Conservation (phyloP, 2,888 invertebrate species). For the Nomada ruficornis region DNA sequence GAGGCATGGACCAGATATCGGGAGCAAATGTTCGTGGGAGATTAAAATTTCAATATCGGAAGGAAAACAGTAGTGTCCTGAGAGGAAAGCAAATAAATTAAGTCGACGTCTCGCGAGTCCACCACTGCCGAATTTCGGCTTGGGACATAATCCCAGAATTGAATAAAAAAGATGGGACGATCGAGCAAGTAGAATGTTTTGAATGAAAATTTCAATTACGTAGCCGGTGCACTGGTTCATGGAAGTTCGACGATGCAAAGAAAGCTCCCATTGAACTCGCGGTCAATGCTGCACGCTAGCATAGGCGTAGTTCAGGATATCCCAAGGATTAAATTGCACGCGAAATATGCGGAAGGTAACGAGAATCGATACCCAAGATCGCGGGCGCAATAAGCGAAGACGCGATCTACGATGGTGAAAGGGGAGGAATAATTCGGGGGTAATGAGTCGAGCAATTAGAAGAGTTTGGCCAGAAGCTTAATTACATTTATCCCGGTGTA, state of each 20-base stretch:
- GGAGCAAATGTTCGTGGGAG: neutral
- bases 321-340: neutral
- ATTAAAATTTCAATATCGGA: slow-evolving; percentile 20
- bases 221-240: neutral
- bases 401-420: neutral
- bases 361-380: neutral
- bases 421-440: slow-evolving; percentile 54
- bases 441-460: slow-evolving; percentile 78
- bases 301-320: neutral
- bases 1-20: neutral
- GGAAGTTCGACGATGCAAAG: neutral
- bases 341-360: neutral
- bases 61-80: slow-evolving; percentile 2
- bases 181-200: neutral
- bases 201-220: neutral
- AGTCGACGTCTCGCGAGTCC: neutral
- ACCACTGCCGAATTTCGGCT: neutral
- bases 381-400: neutral
- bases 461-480: slow-evolving; percentile 75
- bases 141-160: slow-evolving; percentile 11
- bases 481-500: slow-evolving; percentile 73
- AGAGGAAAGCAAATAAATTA: slow-evolving; percentile 32
- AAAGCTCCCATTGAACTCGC: neutral
- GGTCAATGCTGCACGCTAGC: neutral
- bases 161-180: neutral